Evolutionary conservation across 2,797 vertebrate genomes (phyloP).

Genomic region (Tachyglossus aculeatus): DNA sequence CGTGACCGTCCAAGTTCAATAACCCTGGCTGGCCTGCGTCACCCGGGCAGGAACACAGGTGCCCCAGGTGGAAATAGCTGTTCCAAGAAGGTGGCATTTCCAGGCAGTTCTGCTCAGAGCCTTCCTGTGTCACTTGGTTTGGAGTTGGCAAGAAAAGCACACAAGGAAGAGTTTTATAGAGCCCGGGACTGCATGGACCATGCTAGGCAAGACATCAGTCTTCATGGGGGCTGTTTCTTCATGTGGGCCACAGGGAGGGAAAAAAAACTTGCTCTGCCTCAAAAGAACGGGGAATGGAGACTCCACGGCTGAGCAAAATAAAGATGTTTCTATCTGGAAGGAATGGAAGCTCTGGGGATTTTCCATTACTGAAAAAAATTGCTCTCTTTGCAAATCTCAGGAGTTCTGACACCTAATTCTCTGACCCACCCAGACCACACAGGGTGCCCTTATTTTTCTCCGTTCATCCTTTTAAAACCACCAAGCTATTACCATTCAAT

Average conservation of each 20-base stretch:
- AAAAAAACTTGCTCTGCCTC: neutral
- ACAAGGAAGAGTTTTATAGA: neutral
- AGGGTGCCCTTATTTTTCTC: neutral
- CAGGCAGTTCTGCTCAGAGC: neutral
- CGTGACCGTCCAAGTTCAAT: no score
- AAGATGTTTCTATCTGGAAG: neutral
- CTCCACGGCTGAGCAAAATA: neutral
- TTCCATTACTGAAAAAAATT: no score
- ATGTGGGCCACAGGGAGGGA: neutral
- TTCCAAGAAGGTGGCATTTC: neutral
- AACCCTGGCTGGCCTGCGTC: no score
- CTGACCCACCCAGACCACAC: neutral
- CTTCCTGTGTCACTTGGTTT: neutral
- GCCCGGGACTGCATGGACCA: neutral
- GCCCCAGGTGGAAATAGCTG: neutral
- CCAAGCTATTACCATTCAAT: neutral
- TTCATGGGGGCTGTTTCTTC: neutral
- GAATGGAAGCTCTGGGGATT: neutral
- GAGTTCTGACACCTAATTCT: neutral
- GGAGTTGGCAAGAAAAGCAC: neutral
- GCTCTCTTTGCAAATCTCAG: no score
- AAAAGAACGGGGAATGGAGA: neutral
- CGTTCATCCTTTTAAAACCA: conserved; percentile 2
- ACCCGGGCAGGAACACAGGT: neutral
- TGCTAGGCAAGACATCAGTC: neutral